phyloP scores from a whole-genome alignment of 2,888 invertebrate genomes.

The Euplagia quadripunctaria region DNA sequence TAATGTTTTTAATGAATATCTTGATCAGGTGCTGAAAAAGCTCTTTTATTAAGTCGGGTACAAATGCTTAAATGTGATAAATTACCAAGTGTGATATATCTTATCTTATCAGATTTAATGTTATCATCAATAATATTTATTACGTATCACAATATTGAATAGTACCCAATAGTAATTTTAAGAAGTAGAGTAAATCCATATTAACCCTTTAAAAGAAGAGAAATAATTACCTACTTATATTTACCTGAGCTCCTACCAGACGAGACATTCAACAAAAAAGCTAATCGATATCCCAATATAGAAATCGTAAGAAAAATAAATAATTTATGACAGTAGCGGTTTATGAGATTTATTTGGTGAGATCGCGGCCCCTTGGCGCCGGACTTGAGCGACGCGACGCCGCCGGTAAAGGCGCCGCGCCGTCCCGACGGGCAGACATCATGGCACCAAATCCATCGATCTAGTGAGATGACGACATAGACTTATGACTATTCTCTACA shows the following conservation, averaged over 20 bases:
- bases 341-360: constrained; percentile 68
- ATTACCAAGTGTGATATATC: too few relatives aligned
- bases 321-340: constrained; percentile 60
- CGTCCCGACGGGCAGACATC: constrained; percentile 82
- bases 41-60: too few relatives aligned
- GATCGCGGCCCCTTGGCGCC: constrained; percentile 79
- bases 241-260: too few relatives aligned
- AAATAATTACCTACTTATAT: too few relatives aligned
- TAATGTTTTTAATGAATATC: neutral
- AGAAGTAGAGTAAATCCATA: too few relatives aligned
- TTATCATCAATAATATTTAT: neutral
- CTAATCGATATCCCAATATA: constrained; percentile 38
- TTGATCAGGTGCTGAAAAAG: neutral
- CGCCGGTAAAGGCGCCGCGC: constrained; percentile 70
- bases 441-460: constrained; percentile 72
- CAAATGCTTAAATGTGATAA: too few relatives aligned
- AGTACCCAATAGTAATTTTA: too few relatives aligned
- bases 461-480: constrained; percentile 63
- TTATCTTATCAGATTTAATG: too few relatives aligned
- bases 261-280: constrained; percentile 12
- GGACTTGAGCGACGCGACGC: constrained; percentile 23
- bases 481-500: neutral
- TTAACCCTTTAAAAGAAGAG: too few relatives aligned
- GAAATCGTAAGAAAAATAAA: constrained; percentile 61
- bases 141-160: neutral